Evolutionary conservation across 92 coral and sea anemone genomes (phyloP).

Genomic region (Parazoanthus atlanticus): DNA sequence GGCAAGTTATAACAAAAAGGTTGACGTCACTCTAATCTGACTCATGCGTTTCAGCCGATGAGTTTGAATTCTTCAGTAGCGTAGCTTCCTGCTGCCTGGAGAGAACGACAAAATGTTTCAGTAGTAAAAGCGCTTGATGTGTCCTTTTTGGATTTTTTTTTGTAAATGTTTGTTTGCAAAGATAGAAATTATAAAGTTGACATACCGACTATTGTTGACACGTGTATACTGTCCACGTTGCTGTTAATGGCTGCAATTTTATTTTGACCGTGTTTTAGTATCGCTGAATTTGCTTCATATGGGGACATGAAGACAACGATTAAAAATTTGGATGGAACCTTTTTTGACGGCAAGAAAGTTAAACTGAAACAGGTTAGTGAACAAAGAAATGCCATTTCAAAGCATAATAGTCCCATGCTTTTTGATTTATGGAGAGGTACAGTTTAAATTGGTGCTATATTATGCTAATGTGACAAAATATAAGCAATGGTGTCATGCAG

Average conservation of each 20-base stretch:
- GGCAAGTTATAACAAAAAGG: not conserved
- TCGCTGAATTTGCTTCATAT: conserved; percentile 40
- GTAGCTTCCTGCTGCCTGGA: not conserved
- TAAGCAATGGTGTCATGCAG: no score
- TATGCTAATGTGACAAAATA: no score
- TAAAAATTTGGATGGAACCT: conserved; percentile 35
- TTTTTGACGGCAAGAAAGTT: conserved; percentile 33
- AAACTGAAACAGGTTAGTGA: conserved; percentile 35
- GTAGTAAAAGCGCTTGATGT: not conserved
- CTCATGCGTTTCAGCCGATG: no score
- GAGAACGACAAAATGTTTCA: no score
- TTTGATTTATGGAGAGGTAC: no score
- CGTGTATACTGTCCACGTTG: not conserved
- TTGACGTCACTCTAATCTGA: not conserved
- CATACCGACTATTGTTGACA: not conserved
- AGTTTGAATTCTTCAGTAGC: not conserved
- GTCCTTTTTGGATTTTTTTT: not conserved
- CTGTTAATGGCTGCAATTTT: not conserved
- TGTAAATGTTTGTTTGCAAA: no score
- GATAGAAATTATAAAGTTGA: no score
- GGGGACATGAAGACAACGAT: conserved; percentile 36
- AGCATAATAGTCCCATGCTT: not conserved
- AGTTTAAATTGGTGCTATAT: no score
- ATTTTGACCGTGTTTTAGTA: not conserved
- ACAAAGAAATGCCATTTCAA: not conserved